These are phyloP conservation scores for Pristionchus entomophagus DNA, from an alignment of 2,888 invertebrate species.

Conservation along the genomic window DNA sequence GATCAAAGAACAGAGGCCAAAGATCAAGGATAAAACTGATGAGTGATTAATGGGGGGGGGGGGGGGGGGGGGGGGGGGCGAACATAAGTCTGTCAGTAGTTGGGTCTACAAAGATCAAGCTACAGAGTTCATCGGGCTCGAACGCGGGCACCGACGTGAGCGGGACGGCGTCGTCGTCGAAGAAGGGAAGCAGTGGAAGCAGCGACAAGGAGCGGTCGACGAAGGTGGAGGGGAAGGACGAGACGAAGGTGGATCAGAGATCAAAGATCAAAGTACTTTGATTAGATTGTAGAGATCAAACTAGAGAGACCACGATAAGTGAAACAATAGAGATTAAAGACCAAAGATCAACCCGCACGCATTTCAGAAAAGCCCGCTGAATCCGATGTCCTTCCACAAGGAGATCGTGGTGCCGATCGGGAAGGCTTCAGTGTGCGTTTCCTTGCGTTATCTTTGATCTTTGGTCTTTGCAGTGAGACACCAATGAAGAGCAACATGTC, in stretches of 20 bases:
- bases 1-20: too few species aligned
- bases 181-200: too few species aligned
- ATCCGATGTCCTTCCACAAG: not conserved
- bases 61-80: too few species aligned
- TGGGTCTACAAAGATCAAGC: not conserved
- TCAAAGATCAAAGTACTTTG: not conserved
- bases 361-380: not conserved
- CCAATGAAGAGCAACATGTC: constrained; percentile 27
- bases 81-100: too few species aligned
- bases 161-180: too few species aligned
- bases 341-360: not conserved
- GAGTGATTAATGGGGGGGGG: too few species aligned
- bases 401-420: constrained; percentile 13
- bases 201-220: too few species aligned
- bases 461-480: not conserved
- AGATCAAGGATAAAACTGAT: too few species aligned
- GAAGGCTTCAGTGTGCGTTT: constrained; percentile 2
- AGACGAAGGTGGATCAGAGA: not conserved
- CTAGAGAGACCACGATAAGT: not conserved
- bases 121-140: too few species aligned
- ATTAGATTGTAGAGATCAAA: not conserved
- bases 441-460: not conserved
- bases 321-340: not conserved
- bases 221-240: not conserved
- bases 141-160: too few species aligned